Base-by-base conservation (phyloP, 1,140 invertebrate species). In the Steinernema khuongi region DNA sequence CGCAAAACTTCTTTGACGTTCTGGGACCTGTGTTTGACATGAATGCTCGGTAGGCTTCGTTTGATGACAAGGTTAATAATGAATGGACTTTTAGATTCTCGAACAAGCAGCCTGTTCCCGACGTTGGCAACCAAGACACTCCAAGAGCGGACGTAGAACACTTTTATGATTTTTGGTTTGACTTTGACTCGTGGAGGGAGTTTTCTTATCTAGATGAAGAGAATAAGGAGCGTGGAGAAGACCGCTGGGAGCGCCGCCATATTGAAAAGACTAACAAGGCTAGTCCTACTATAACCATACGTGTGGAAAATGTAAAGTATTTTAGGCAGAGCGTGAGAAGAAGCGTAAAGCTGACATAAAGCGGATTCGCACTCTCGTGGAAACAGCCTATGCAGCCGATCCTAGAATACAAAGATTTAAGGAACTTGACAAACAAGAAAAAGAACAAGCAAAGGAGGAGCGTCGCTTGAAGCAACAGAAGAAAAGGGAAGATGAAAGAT, bases 121-220 rank as follows among this genome's bases (percentile, higher is more conserved):
- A 89, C 74, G 86, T 98, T 41, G 95, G 95, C 31, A 90, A 90
- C 83, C 87, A 90, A 11, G 87, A 96, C 71, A 83, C 87, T 1
- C 73, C 81, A 30, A 84, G 86, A 79, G 86, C 88, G 32, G 84
- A 88, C 66, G 88, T 89, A 1, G 86, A 89, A 73, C 77, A 85
- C 29, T 89, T 89, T 79, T 89, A 89, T 79, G 79, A 83, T 30
- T 89, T 88, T 79, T 89, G 89, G 89, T 98, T 97, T 86, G 91
- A 94, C 78, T 99, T 97, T 88, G 94, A 97, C 79, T 97, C 95
- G 0, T 99, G 96, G 96, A 88, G 96, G 77, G 96, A 99, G 83
- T 99, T 92, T 88, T 97, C 95, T 17, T 98, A 99, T 86, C 87
- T 97, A 72, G 96, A 99, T 87, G 95, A 99, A 87, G 96, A 98